Conservation (phyloP, 1,140 invertebrate species). For the Macrobrachium rosenbergii region DNA sequence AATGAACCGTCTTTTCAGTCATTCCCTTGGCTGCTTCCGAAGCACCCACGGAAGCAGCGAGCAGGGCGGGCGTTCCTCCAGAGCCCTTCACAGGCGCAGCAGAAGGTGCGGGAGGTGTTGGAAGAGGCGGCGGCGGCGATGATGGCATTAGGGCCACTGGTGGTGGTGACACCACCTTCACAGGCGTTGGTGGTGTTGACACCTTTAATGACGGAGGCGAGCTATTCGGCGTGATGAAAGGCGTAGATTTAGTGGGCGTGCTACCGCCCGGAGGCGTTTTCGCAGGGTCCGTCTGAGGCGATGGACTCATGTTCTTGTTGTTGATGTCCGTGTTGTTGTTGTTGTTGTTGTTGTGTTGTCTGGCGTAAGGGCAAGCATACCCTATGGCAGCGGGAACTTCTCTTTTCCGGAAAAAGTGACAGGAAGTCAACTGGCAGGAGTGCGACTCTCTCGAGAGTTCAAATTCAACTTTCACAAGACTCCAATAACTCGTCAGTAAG, state of each 20-base stretch:
- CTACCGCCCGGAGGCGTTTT: constrained; percentile 26
- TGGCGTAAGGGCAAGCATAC: constrained; percentile 32
- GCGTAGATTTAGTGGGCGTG: constrained; percentile 22
- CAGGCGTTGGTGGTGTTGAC: constrained; percentile 8
- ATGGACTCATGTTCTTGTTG: constrained; percentile 32
- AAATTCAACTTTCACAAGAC: too few relatives aligned
- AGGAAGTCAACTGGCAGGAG: too few relatives aligned
- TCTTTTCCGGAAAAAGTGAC: too few relatives aligned
- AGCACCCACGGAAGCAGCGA: neutral
- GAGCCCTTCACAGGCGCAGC: too few relatives aligned
- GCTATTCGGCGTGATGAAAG: neutral
- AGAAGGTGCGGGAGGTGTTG: too few relatives aligned
- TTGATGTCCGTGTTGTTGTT: neutral
- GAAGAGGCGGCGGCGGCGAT: too few relatives aligned
- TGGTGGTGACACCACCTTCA: neutral
- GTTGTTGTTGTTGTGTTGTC: too few relatives aligned
- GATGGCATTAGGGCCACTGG: neutral
- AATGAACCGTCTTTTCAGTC: constrained; percentile 29
- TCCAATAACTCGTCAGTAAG: too few relatives aligned
- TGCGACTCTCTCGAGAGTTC: too few relatives aligned
- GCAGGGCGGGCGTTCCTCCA: neutral
- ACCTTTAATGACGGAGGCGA: neutral
- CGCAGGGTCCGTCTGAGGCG: constrained; percentile 20
- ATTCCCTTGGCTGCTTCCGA: constrained; percentile 12
- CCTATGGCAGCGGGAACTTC: neutral